phyloP scores from a whole-genome alignment of 2,888 invertebrate species.

The Nephrocerus scutellatus region DNA sequence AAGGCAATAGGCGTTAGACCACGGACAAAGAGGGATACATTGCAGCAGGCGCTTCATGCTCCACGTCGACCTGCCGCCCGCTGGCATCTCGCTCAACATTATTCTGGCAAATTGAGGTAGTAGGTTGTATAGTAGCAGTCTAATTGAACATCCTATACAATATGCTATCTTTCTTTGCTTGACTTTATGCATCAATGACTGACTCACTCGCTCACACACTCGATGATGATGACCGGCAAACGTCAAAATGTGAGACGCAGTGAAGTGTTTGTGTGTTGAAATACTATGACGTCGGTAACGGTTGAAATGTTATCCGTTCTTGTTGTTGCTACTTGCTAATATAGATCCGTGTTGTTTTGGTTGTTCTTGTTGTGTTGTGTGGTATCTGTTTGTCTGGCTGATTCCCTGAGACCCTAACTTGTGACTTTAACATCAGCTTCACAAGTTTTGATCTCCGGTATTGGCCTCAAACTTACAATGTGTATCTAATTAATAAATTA shows the following conservation, averaged over 20 bases:
- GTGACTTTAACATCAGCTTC: conserved; percentile 50
- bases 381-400: conserved; percentile 49
- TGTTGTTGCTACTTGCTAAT: not conserved
- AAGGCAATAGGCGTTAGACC: too few species aligned
- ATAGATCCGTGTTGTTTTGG: conserved; percentile 26
- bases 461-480: conserved; percentile 48
- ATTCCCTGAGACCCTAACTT: conserved; percentile 51
- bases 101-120: conserved; percentile 50
- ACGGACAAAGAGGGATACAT: too few species aligned
- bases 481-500: too few species aligned
- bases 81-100: too few species aligned
- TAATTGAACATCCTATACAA: conserved; percentile 44
- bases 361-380: too few species aligned
- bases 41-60: too few species aligned
- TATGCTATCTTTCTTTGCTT: conserved; percentile 50
- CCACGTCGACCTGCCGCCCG: too few species aligned
- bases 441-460: conserved; percentile 51
- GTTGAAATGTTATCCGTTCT: not conserved
- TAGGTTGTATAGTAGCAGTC: conserved; percentile 49
- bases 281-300: conserved; percentile 1
- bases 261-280: conserved; percentile 9
- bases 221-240: conserved; percentile 15
- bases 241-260: conserved; percentile 2
- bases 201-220: conserved; percentile 21
- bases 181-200: conserved; percentile 38